Evolutionary conservation across 2,113 vertebrate species (phyloP).

Genomic region (Neotoma lepida): DNA sequence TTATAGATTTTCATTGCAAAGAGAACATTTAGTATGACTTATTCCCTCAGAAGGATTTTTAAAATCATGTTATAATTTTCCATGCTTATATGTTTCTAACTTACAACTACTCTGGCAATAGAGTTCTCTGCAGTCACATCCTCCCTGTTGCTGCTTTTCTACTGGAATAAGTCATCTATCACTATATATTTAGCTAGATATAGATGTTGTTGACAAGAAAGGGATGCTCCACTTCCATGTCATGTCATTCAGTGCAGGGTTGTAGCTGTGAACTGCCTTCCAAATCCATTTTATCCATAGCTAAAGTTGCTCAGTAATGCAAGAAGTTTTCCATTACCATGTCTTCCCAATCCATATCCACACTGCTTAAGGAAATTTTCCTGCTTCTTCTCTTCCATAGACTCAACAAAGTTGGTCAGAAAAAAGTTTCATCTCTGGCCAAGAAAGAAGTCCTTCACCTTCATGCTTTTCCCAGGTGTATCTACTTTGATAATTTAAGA

Average conservation of each 20-base stretch:
- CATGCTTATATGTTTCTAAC: neutral
- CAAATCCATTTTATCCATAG: neutral
- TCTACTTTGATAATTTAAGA: slow-evolving; percentile 10
- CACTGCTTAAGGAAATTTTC: neutral
- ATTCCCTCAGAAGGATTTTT: neutral
- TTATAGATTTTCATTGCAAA: neutral
- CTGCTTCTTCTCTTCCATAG: neutral
- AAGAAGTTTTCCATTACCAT: neutral
- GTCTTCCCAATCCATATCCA: neutral
- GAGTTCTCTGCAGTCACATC: neutral
- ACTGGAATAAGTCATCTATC: neutral
- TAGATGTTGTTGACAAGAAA: neutral
- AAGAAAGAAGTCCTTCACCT: neutral
- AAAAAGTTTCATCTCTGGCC: neutral
- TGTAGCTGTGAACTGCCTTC: neutral
- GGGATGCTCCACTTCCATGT: neutral
- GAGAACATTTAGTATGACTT: neutral
- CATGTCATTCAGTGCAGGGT: neutral
- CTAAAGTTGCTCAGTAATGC: neutral
- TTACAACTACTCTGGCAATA: neutral
- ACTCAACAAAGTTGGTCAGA: neutral
- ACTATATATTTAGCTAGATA: neutral
- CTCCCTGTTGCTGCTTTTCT: neutral
- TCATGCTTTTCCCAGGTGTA: neutral
- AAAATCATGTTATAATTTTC: neutral